A percentile compares a stretch with the other conserved stretches of the same genome.
Conservation (phyloP, 1,140 invertebrate genomes). For the Eueides isabella region DNA sequence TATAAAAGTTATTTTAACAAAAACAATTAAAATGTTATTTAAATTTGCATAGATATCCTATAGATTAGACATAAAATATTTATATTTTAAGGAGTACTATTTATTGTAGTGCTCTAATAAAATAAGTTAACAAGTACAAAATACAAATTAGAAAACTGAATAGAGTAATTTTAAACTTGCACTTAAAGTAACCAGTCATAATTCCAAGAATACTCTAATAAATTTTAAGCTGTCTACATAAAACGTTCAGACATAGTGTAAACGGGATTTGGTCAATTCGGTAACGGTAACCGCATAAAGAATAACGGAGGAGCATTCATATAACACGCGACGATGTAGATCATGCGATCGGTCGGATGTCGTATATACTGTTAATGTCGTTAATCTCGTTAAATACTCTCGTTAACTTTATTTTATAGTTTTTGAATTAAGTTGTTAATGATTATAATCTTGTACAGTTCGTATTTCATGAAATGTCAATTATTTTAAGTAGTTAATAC, state of each 20-base stretch:
- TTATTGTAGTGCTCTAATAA: background rate
- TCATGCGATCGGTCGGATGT: conserved; percentile 42
- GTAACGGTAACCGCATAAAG: conserved; percentile 54
- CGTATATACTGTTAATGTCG: conserved; percentile 36
- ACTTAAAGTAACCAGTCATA: background rate
- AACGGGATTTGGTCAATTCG: conserved; percentile 52
- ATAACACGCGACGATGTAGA: conserved; percentile 56
- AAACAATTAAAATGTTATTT: background rate
- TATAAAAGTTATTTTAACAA: background rate
- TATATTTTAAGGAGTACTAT: background rate
- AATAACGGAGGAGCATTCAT: conserved; percentile 51
- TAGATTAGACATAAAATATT: background rate
- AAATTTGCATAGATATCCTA: background rate
- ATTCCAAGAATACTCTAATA: conserved; percentile 14
- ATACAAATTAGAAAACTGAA: background rate
- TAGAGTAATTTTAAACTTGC: background rate
- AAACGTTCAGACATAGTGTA: conserved; percentile 31
- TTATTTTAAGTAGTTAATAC: background rate
- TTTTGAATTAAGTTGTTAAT: conserved; percentile 3
- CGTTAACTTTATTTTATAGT: conserved; percentile 20
- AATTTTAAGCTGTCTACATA: conserved; percentile 8
- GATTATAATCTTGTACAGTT: background rate
- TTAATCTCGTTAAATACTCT: conserved; percentile 27
- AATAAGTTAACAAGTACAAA: background rate
- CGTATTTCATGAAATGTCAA: background rate